A percentile compares a stretch with the other conserved stretches of the same genome.
Conservation (phyloP, 1,140 invertebrate genomes). For the Bombus cullumanus region DNA sequence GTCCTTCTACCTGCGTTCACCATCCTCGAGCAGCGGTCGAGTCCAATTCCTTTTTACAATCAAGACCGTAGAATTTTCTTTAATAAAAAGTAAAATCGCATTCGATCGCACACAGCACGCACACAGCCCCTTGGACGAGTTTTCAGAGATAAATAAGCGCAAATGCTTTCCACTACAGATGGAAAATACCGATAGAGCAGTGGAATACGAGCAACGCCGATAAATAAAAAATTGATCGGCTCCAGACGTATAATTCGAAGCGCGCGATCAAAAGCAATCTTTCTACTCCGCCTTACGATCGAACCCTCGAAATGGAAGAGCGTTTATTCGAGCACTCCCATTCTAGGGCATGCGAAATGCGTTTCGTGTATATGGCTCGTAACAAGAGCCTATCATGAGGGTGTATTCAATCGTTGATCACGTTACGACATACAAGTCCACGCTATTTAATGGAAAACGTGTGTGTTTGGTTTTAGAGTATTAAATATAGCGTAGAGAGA, state of each 20-base stretch:
- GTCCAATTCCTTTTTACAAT: not conserved
- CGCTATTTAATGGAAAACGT: conserved; percentile 5
- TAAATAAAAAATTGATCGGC: conserved; percentile 24
- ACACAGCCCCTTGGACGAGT: not conserved
- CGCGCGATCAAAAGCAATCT: not conserved
- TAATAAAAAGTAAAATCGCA: conserved; percentile 23
- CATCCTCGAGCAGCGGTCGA: conserved; percentile 34
- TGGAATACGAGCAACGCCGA: conserved; percentile 36
- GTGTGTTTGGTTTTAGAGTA: not conserved
- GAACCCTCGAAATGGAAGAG: conserved; percentile 9
- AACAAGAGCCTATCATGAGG: not conserved
- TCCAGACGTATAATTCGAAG: not conserved
- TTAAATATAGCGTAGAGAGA: not conserved
- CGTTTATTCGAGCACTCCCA: conserved; percentile 18
- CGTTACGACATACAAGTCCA: conserved; percentile 5
- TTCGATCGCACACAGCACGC: conserved; percentile 23
- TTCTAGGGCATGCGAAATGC: not conserved
- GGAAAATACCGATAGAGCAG: conserved; percentile 34
- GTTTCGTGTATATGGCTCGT: conserved; percentile 1
- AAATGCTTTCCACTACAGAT: conserved; percentile 10
- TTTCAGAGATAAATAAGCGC: conserved; percentile 24
- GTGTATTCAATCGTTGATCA: conserved; percentile 4
- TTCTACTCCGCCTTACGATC: not conserved
- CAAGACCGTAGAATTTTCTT: not conserved
- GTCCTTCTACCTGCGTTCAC: not conserved